These are phyloP conservation scores for Platypus cylindrus DNA, from an alignment of 2,888 invertebrate genomes.

Conservation along the genomic window DNA sequence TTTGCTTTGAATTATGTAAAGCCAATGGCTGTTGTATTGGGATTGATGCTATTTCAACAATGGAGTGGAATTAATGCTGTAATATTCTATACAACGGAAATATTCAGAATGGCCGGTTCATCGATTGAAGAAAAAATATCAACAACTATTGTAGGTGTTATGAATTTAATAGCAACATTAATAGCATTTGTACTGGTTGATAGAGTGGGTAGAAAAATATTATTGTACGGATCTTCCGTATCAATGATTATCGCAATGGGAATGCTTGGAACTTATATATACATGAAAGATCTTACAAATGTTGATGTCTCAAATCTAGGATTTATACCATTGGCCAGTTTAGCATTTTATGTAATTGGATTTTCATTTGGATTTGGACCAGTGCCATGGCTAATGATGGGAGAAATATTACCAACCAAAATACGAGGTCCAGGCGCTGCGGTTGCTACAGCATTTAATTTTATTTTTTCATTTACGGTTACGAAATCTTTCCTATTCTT, in stretches of 20 bases:
- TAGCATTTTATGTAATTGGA: slow-evolving; percentile 73
- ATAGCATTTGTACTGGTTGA: slow-evolving; percentile 80
- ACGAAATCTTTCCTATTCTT: slow-evolving; percentile 74
- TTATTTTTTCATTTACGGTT: slow-evolving; percentile 80
- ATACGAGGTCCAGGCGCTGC: slow-evolving; percentile 85
- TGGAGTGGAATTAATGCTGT: slow-evolving; percentile 91
- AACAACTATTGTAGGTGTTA: slow-evolving; percentile 76
- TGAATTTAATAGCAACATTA: slow-evolving; percentile 81
- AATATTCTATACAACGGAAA: slow-evolving; percentile 81
- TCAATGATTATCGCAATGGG: slow-evolving; percentile 64
- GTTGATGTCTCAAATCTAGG: slow-evolving; percentile 49
- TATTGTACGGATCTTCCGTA: slow-evolving; percentile 71
- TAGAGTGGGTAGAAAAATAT: slow-evolving; percentile 74
- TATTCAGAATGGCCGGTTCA: slow-evolving; percentile 76
- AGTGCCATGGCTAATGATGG: slow-evolving; percentile 71
- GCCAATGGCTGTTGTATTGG: slow-evolving; percentile 69
- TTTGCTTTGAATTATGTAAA: slow-evolving; percentile 54
- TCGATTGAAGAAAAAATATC: slow-evolving; percentile 61
- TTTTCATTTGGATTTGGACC: slow-evolving; percentile 76
- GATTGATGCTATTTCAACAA: slow-evolving; percentile 93
- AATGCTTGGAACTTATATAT: slow-evolving; percentile 66
- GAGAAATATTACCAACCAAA: slow-evolving; percentile 77
- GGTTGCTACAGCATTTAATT: slow-evolving; percentile 78
- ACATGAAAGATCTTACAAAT: slow-evolving; percentile 45
- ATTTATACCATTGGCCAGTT: slow-evolving; percentile 69